Evolutionary conservation across 2,888 invertebrate genomes (phyloP).

Genomic region (Drosophila pseudotakahashii): DNA sequence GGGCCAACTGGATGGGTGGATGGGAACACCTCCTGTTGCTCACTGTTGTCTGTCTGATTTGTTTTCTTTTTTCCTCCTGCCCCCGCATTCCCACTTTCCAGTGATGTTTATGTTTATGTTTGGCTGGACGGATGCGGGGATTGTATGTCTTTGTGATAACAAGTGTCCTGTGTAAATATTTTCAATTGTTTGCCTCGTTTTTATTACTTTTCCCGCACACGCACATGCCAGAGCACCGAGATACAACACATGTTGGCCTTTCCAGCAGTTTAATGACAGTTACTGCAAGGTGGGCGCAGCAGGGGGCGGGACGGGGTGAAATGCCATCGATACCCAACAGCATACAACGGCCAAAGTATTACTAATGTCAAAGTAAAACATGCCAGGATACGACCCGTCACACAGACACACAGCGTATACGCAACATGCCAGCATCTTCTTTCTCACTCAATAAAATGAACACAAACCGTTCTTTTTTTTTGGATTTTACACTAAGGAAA

Average conservation of each 20-base stretch:
- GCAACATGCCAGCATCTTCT: constrained; percentile 44
- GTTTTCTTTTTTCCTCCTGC: constrained; percentile 45
- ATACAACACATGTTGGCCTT: constrained; percentile 39
- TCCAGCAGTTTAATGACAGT: constrained; percentile 38
- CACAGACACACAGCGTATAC: constrained; percentile 48
- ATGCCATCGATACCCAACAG: constrained; percentile 46
- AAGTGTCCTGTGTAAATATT: constrained; percentile 80
- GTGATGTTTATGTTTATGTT: constrained; percentile 54
- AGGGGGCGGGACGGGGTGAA: constrained; percentile 2
- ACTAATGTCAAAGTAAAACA: constrained; percentile 73
- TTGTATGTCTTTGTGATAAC: constrained; percentile 68
- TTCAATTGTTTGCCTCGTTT: constrained; percentile 78
- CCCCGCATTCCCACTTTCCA: constrained; percentile 53
- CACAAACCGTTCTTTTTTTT: no score
- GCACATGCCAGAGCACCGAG: constrained; percentile 30
- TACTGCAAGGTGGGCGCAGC: constrained; percentile 17
- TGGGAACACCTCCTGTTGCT: constrained; percentile 77
- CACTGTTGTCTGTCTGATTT: constrained; percentile 65
- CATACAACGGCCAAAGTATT: constrained; percentile 48
- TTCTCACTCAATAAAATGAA: constrained; percentile 19
- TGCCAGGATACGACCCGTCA: constrained; percentile 53
- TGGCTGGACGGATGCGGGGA: constrained; percentile 12
- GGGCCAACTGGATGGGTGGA: constrained; percentile 5
- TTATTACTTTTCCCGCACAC: constrained; percentile 67
- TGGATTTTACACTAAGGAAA: no score